phyloP scores from a whole-genome alignment of 2,888 invertebrate species.

The Caenorhabditis becei region DNA sequence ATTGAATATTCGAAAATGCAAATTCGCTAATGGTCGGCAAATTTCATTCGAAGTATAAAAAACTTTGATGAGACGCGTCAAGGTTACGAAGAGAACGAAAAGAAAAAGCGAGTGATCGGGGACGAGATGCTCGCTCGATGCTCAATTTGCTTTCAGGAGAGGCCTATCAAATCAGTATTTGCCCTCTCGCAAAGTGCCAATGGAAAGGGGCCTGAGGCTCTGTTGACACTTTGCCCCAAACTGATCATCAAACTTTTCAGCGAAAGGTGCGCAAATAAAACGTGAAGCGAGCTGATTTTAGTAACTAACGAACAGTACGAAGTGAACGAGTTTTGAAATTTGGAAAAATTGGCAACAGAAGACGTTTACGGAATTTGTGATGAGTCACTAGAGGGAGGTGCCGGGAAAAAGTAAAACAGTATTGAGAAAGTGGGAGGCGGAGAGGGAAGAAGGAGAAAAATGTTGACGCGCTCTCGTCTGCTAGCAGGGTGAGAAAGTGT shows the following conservation, averaged over 20 bases:
- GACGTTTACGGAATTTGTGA: conserved; percentile 7
- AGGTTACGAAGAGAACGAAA: conserved; percentile 16
- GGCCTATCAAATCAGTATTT: conserved; percentile 37
- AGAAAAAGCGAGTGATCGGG: neutral
- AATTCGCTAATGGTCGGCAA: conserved; percentile 1
- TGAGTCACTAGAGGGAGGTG: conserved; percentile 23
- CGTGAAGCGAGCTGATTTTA: conserved; percentile 12
- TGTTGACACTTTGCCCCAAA: conserved; percentile 33
- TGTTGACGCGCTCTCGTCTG: conserved; percentile 20
- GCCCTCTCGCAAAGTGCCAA: conserved; percentile 45
- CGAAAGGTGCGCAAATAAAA: conserved; percentile 25
- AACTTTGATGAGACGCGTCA: conserved; percentile 15
- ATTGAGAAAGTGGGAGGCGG: conserved; percentile 35
- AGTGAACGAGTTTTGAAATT: neutral
- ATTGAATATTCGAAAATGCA: conserved; percentile 35
- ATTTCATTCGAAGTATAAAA: conserved; percentile 18
- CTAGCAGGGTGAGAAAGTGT: conserved; percentile 7
- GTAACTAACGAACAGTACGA: conserved; percentile 14
- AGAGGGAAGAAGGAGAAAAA: conserved; percentile 20
- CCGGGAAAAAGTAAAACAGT: conserved; percentile 40
- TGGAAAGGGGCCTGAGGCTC: conserved; percentile 11
- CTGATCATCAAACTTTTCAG: conserved; percentile 43
- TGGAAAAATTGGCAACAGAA: neutral
- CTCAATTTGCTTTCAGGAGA: neutral
- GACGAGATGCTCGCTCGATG: conserved; percentile 11